A percentile compares a stretch with the other conserved stretches of the same genome.
phyloP scores from a whole-genome alignment of 2,888 invertebrate species.

The Rhabditoides inermis region DNA sequence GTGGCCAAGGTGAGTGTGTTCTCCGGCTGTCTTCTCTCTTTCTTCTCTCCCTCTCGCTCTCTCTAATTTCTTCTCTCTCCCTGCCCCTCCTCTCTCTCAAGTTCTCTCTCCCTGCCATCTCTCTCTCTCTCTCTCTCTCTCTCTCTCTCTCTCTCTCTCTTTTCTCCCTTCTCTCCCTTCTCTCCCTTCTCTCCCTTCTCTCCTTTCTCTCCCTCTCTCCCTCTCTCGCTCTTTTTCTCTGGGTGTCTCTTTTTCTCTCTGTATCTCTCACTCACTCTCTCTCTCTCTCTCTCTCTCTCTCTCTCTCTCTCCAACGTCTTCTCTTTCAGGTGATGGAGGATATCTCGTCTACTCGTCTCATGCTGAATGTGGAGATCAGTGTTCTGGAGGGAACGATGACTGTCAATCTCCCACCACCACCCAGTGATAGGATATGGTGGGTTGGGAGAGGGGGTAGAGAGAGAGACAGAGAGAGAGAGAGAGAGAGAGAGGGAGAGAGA shows the following conservation, averaged over 20 bases:
- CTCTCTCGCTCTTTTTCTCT: slow-evolving; percentile 1
- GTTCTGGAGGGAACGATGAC: slow-evolving; percentile 71
- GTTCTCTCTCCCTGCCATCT: too few species aligned
- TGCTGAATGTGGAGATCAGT: slow-evolving; percentile 74
- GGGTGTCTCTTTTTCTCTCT: neutral
- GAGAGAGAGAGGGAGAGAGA: neutral
- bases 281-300: neutral
- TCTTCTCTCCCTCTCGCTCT: neutral
- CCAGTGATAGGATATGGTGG: slow-evolving; percentile 78
- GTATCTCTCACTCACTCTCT: neutral
- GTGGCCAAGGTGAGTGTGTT: slow-evolving; percentile 24
- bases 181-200: neutral
- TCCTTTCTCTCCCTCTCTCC: slow-evolving; percentile 2
- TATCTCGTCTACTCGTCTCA: slow-evolving; percentile 77
- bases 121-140: too few species aligned
- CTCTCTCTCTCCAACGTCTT: slow-evolving; percentile 54
- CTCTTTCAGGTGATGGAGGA: slow-evolving; percentile 69
- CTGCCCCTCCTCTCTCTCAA: too few species aligned
- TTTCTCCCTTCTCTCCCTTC: neutral
- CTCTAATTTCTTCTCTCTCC: too few species aligned
- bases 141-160: slow-evolving; percentile 2
- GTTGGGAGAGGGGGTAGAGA: slow-evolving; percentile 12
- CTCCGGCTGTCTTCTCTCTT: neutral
- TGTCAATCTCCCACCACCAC: slow-evolving; percentile 75
- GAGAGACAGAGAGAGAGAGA: neutral